Base-by-base conservation (phyloP, 2,113 vertebrate species). In the Pterocles gutturalis region DNA sequence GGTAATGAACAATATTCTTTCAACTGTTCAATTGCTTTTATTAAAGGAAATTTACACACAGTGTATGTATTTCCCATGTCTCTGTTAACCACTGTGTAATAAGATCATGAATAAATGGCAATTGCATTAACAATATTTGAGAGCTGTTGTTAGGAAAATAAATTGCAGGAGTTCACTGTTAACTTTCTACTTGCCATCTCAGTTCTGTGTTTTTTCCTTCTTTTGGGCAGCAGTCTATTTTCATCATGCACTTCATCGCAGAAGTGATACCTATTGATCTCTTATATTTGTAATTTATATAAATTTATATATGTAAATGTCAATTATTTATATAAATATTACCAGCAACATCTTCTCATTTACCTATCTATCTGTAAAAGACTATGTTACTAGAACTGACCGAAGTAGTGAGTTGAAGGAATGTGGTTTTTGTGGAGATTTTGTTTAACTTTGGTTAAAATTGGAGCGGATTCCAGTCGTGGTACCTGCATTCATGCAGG, bases 1-100 rank as follows among this genome's bases (percentile, higher is more conserved):
- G 89, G 80, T 79, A 93, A 87, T 84, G 45, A 82, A 54, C n/a
- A 90, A 31, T 70, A 86, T 77, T 86, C 20, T 60, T 92, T 70
- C 67, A 84, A 1, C 48, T 60, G 19, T 28, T 67, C 89, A 94
- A 92, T 82, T 94, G 53, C 13, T 75, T 84, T 78, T 79, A 94
- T 91, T 91, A 91, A 88, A 76, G 61, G 5, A 33, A 79, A 46
- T 89, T 93, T 87, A 25, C 17, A 64, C 33, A 69, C 34, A 64
- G 38, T 31, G 31, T 82, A 80, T 72, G 31, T n/a, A 49, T 89
- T 93, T 93, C 45, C 76, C 31, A 60, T 72, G 57, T 90, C 80
- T 94, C 65, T 70, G 22, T 88, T 92, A 86, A 87, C 29, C 26
- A 60, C 38, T 75, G 17, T 67, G 13, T 84, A 91, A 87, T 91